These are phyloP conservation scores for Leptopilina syphax DNA, from an alignment of 2,888 invertebrate species.

Conservation along the genomic window DNA sequence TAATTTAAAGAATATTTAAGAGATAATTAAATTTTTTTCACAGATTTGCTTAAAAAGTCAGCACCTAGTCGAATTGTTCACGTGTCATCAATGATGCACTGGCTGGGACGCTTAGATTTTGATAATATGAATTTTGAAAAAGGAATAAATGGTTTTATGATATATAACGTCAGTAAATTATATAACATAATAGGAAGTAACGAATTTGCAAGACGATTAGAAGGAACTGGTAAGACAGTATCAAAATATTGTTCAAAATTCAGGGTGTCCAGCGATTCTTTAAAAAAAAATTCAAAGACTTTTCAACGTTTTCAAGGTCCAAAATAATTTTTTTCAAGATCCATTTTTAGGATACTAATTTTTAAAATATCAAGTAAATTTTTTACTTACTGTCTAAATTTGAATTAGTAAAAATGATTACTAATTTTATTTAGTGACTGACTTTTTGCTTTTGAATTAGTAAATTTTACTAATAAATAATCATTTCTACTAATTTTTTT, in stretches of 20 bases:
- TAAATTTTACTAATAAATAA: too few relatives aligned
- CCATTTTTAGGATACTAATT: too few relatives aligned
- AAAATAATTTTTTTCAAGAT: too few relatives aligned
- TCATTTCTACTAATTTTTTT: too few relatives aligned
- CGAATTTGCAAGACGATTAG: conserved; percentile 86
- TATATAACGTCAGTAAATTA: conserved; percentile 91
- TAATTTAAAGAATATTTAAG: background rate
- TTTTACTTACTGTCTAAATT: too few relatives aligned
- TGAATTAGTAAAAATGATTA: too few relatives aligned
- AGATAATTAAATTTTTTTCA: background rate
- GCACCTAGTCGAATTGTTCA: conserved; percentile 87
- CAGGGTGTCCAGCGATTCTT: too few relatives aligned
- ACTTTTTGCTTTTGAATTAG: too few relatives aligned
- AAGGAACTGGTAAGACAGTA: conserved; percentile 80
- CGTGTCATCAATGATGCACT: conserved; percentile 89
- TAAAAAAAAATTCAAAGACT: too few relatives aligned
- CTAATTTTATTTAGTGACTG: too few relatives aligned
- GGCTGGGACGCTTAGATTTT: conserved; percentile 84
- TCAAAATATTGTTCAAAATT: background rate
- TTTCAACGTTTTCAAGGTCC: too few relatives aligned
- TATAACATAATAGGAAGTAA: conserved; percentile 89
- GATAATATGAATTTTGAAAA: conserved; percentile 87
- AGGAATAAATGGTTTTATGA: conserved; percentile 81
- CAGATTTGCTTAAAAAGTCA: conserved; percentile 86
- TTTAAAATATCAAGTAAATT: too few relatives aligned